phyloP scores from a whole-genome alignment of 2,888 invertebrate genomes.

The Syrista parreyssii region DNA sequence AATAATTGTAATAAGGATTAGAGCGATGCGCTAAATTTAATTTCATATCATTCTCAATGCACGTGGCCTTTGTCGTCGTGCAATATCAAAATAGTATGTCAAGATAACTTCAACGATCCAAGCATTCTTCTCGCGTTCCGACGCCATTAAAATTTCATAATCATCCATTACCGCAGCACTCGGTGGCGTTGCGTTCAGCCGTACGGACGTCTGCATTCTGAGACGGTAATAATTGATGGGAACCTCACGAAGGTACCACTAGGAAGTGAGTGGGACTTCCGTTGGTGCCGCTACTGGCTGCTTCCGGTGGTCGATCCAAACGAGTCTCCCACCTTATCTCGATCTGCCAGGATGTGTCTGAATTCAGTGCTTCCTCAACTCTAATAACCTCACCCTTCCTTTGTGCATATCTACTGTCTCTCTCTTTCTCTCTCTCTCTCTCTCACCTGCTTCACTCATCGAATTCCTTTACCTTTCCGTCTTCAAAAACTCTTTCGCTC shows the following conservation, averaged over 20 bases:
- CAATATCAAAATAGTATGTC: background rate
- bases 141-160: background rate
- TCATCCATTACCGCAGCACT: background rate
- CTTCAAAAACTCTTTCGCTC: constrained; percentile 13
- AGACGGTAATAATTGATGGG: background rate
- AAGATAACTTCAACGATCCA: background rate
- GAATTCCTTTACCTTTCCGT: background rate
- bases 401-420: constrained; percentile 7
- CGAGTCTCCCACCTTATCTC: background rate
- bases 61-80: background rate
- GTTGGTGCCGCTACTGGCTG: background rate
- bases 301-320: background rate
- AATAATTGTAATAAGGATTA: constrained; percentile 20
- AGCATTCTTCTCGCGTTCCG: background rate
- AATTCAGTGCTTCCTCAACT: background rate
- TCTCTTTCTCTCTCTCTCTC: constrained; percentile 13
- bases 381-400: background rate
- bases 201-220: background rate
- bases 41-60: background rate
- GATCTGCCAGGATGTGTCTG: background rate
- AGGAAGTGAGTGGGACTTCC: background rate
- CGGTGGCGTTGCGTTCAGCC: background rate
- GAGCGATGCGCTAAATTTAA: background rate
- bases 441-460: constrained; percentile 10
- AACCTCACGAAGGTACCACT: background rate